Base-by-base conservation (phyloP, 2,797 vertebrate genomes). In the Galago senegalensis region DNA sequence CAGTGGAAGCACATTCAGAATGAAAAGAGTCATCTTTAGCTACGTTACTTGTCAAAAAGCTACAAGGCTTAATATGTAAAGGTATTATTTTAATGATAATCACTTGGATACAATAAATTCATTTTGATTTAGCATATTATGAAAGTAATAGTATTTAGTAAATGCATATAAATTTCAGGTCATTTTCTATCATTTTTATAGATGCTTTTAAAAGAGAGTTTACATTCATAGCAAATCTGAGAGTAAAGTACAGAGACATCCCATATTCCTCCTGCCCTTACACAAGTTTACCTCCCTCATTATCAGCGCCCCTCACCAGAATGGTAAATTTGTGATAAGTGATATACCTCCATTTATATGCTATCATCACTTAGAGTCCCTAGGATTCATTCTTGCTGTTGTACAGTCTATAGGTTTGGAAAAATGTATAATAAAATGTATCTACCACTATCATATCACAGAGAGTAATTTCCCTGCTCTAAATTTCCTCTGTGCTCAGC, bases 61-160 rank as follows among this genome's bases (percentile, higher is more conserved):
- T 75, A 77, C 46, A 34, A 18, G 56, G 89, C 25, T n/a, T 63
- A 40, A 29, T 87, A 79, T 73, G 92, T 87, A 29, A 90, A 94
- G 25, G 17, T 60, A 58, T 14, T 76, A 72, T 77, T 92, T 93
- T 46, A 91, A 87, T 23, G 67, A 31, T 29, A 37, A 82, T 18
- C 7, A 65, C 12, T 63, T 5, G 9, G 58, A 46, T 63, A 75
- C 53, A 88, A 87, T 0, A 56, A 56, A 70, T 92, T 18, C 77
- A 60, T n/a, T 75, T 93, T 70, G 56, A 61, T 85, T 72, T 34
- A 77, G 5, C 53, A 75, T 58, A 46, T 40, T 79, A 72, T 77
- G 25, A 80, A 90, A 56, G 56, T 70, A 76, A 84, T 61, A 46
- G 0, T 2, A 70, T 8, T 87, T 4, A 49, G 31, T 82, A 87